Evolutionary conservation across 2,888 invertebrate species (phyloP).

Genomic region (Drosophila nr. perissopoda): DNA sequence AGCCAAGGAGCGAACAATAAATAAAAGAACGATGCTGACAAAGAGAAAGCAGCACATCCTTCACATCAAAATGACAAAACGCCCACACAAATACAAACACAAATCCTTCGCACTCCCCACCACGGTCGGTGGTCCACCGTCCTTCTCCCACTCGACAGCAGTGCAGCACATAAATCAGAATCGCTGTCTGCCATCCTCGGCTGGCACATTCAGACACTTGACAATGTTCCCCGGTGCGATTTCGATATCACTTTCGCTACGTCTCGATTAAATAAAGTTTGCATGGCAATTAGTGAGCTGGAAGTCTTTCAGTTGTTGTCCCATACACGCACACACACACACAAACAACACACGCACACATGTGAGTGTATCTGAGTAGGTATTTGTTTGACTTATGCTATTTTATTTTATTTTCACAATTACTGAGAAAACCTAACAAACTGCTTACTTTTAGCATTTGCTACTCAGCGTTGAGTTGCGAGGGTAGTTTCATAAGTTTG

Average conservation of each 20-base stretch:
- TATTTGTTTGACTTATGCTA: background rate
- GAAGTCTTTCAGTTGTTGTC: background rate
- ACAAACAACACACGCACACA: background rate
- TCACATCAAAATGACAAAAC: conserved; percentile 9
- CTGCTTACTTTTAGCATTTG: background rate
- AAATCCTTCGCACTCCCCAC: background rate
- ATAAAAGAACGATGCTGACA: conserved; percentile 46
- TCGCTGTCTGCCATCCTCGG: conserved; percentile 28
- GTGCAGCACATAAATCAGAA: conserved; percentile 40
- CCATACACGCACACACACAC: background rate
- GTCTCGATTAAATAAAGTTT: conserved; percentile 4
- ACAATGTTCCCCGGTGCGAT: conserved; percentile 23
- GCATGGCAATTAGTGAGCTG: conserved; percentile 3
- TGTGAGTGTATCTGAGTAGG: background rate
- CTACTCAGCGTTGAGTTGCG: background rate
- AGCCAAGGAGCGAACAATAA: conserved; percentile 36
- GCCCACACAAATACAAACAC: background rate
- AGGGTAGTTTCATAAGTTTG: background rate
- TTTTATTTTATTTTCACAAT: background rate
- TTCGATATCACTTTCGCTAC: conserved; percentile 3
- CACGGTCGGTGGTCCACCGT: background rate
- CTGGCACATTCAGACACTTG: conserved; percentile 23
- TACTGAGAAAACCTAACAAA: background rate
- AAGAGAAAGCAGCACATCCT: conserved; percentile 13
- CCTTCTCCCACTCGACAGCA: background rate